Evolutionary conservation across 2,888 invertebrate genomes (phyloP), one percentile per base, ranked within the genome.

Genomic region (Philaethria dido): DNA sequence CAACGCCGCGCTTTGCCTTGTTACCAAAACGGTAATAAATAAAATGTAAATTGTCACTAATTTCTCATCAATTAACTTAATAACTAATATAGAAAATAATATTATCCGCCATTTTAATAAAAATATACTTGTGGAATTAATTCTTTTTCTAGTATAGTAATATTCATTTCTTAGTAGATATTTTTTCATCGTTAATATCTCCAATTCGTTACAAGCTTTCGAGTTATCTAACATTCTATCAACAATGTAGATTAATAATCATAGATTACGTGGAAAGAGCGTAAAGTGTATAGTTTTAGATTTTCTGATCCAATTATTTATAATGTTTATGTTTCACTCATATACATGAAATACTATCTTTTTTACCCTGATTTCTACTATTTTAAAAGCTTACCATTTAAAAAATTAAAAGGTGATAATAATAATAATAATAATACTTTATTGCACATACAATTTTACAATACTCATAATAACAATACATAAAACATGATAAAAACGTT

Each of bases 181-280:
- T 39, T 39, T 39, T n/a, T 39, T n/a, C 29, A 44, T 29, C 18
- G 44, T 47, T 57, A 55, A 22, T 55, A 16, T 47, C 18, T 29
- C 44, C 25, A 14, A 29, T 60, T 60, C 44, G 29, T 39, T 48
- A 48, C 57, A 57, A 16, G 22, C 45, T 55, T 64, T 45, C 39
- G 57, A 8, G 25, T 39, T 64, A 64, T 64, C 64, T 48, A 9
- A 39, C 14, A 48, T 20, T 64, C 48, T 57, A 48, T 42, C 22
- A 44, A 44, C 65, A 44, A 29, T 33, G 65, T 65, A 60, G 33
- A 44, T 60, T 60, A 50, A 44, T 20, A 60, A 20, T 50, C 33
- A 33, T 44, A 60, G 45, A 60, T 47, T 33, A 45, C 33, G 18
- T 29, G 47, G 45, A 59, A 65, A 65, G 60, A 65, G 59, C 65